phyloP scores from a whole-genome alignment of 2,888 invertebrate species.

The Stenodema calcarata region DNA sequence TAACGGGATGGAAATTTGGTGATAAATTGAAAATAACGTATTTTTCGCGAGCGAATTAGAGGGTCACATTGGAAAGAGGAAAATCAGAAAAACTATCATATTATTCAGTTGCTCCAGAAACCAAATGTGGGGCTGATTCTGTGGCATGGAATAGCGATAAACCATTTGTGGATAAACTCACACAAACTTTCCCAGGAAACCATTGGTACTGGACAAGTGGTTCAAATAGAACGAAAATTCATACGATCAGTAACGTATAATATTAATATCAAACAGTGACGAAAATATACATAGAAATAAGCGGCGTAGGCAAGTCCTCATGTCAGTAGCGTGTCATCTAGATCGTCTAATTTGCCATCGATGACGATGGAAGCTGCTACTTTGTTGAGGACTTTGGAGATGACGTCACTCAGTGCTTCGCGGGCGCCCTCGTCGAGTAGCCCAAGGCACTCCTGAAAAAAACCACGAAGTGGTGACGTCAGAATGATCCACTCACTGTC shows the following conservation, averaged over 20 bases:
- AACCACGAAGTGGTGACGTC: too few species aligned
- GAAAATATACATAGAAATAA: slow-evolving; percentile 34
- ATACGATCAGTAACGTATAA: slow-evolving; percentile 25
- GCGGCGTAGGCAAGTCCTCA: slow-evolving; percentile 50
- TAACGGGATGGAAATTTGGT: too few species aligned
- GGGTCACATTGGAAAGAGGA: too few species aligned
- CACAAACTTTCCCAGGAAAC: too few species aligned
- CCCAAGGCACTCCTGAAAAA: slow-evolving; percentile 61
- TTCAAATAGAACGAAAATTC: background rate
- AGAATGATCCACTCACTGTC: background rate
- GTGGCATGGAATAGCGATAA: too few species aligned
- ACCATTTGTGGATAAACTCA: too few species aligned
- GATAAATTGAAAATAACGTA: too few species aligned
- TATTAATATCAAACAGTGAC: slow-evolving; percentile 42
- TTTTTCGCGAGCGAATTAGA: too few species aligned
- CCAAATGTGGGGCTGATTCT: too few species aligned
- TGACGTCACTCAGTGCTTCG: slow-evolving; percentile 87
- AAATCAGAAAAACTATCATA: too few species aligned
- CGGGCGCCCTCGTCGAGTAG: slow-evolving; percentile 85
- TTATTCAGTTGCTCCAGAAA: too few species aligned
- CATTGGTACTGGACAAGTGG: background rate
- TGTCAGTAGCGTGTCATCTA: slow-evolving; percentile 80
- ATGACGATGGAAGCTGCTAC: slow-evolving; percentile 69
- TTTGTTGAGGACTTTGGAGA: slow-evolving; percentile 85
- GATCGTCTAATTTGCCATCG: slow-evolving; percentile 87